Base-by-base conservation (phyloP, 2,888 invertebrate species). In the Leptinotarsa juncta region DNA sequence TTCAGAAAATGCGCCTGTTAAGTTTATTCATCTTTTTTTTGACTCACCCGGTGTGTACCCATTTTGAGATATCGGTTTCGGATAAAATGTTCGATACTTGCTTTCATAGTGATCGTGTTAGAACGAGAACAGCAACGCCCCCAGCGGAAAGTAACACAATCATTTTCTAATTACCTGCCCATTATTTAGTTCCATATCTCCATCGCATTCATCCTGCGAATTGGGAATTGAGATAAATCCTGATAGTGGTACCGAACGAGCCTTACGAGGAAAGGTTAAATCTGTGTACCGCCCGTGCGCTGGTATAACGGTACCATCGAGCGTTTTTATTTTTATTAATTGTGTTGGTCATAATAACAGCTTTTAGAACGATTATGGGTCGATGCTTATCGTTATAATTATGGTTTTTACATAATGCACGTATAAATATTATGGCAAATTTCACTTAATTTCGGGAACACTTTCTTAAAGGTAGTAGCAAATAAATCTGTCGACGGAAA, bases 341-440 rank as follows among this genome's bases (percentile, higher is more conserved):
- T 73, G 73, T 75, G 69, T 77, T 76, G 78, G 72, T 70, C 76
- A 76, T 82, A 82, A 82, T 82, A 82, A 80, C 81, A 80, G 81
- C 78, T 79, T 80, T 81, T 82, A 80, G 73, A 74, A 66, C 74
- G 76, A 72, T 78, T 77, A 77, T 71, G 72, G 72, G 23, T 66
- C 75, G 80, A 79, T 81, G 78, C 71, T 82, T 81, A 80, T 81
- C 81, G 80, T 77, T 81, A 80, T 81, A 80, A 82, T 80, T 77
- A 80, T 73, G 78, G 78, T 79, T 80, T 81, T 82, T 81, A 80
- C 75, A 77, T 81, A 81, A 81, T 81, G 65, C 65, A 42, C 75
- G 69, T 75, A 77, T 80, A 77, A 80, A 79, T 79, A 76, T 77
- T 77, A 65, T 75, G 32, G 68, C 68, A 26, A 55, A 68, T 78